A percentile compares a stretch with the other conserved stretches of the same genome.
These are phyloP conservation scores for Acrobasis repandana DNA, from an alignment of 2,888 invertebrate species.

Conservation along the genomic window DNA sequence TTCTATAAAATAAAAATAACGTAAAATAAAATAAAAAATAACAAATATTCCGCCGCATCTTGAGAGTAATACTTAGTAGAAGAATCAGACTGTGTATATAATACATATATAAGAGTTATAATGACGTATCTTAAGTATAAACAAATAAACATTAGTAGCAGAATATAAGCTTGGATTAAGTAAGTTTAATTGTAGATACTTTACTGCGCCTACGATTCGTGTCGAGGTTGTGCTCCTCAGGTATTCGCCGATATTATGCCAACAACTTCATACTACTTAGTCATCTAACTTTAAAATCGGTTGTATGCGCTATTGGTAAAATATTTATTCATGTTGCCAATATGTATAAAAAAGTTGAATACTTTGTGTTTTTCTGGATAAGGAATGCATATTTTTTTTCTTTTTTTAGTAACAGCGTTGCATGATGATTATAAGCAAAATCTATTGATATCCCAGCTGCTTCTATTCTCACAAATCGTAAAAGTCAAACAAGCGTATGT, in stretches of 20 bases:
- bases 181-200: constrained; percentile 58
- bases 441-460: too few relatives aligned
- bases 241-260: constrained; percentile 56
- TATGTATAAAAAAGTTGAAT: not conserved
- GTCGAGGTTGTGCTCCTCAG: constrained; percentile 72
- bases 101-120: too few relatives aligned
- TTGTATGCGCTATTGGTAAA: not conserved
- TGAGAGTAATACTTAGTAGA: too few relatives aligned
- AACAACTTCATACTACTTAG: constrained; percentile 39
- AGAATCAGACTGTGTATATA: too few relatives aligned
- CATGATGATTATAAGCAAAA: too few relatives aligned
- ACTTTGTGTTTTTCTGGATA: not conserved
- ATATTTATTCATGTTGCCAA: not conserved
- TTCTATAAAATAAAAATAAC: too few relatives aligned
- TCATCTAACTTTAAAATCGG: constrained; percentile 19
- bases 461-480: too few relatives aligned
- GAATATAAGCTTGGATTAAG: constrained; percentile 46
- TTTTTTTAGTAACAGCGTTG: too few relatives aligned
- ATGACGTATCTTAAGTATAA: not conserved
- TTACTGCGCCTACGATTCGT: constrained; percentile 70
- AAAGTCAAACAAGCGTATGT: too few relatives aligned
- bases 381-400: too few relatives aligned
- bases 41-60: too few relatives aligned
- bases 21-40: too few relatives aligned
- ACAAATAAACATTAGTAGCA: constrained; percentile 29